phyloP scores from a whole-genome alignment of 2,888 invertebrate species.

The Aproaerema taeniolella region DNA sequence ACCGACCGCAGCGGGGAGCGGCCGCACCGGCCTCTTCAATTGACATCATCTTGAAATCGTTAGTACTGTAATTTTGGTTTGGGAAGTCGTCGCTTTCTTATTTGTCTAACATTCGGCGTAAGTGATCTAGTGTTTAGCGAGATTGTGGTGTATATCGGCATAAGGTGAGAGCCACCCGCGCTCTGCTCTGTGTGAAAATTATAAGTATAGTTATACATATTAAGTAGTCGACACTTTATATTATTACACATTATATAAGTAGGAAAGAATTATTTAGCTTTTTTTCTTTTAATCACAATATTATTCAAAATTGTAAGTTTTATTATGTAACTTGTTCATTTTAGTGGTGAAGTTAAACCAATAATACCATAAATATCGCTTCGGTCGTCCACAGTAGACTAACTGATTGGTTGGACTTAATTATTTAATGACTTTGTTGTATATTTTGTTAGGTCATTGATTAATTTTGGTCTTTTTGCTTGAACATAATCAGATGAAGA shows the following conservation, averaged over 20 bases:
- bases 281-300: constrained; percentile 73
- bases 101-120: constrained; percentile 62
- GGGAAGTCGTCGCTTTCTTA: constrained; percentile 62
- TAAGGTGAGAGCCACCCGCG: constrained; percentile 32
- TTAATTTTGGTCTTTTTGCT: constrained; percentile 74
- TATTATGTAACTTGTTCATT: constrained; percentile 70
- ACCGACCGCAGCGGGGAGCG: constrained; percentile 13
- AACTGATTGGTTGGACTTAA: constrained; percentile 68
- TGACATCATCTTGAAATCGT: constrained; percentile 49
- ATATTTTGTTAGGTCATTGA: constrained; percentile 78
- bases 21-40: constrained; percentile 27
- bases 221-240: constrained; percentile 77
- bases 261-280: constrained; percentile 77
- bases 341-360: constrained; percentile 61
- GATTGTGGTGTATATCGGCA: constrained; percentile 54
- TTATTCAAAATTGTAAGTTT: constrained; percentile 77
- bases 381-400: constrained; percentile 58
- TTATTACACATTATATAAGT: constrained; percentile 76
- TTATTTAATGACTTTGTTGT: constrained; percentile 78
- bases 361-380: constrained; percentile 43
- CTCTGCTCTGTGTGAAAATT: constrained; percentile 72
- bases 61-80: constrained; percentile 61
- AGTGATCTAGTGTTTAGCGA: constrained; percentile 59
- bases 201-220: constrained; percentile 69
- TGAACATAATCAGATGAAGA: constrained; percentile 67